Percentiles rank a stretch among this genome's conserved stretches.
Conservation (phyloP, 2,113 vertebrate genomes). For the Indicator indicator region DNA sequence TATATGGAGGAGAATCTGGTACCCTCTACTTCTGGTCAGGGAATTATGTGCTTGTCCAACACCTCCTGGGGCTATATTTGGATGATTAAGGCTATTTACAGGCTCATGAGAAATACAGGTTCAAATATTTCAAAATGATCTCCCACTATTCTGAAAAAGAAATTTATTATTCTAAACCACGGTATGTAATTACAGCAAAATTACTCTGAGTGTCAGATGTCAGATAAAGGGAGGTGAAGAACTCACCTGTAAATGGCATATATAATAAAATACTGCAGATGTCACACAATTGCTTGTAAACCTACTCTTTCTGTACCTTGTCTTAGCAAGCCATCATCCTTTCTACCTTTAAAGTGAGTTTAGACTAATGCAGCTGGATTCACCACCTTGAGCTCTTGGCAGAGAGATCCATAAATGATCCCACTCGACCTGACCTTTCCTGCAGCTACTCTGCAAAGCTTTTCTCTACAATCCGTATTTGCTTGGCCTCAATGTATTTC, state of each 20-base stretch:
- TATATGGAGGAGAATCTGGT: background rate
- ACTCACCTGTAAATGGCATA: background rate
- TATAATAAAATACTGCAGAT: background rate
- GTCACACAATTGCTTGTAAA: background rate
- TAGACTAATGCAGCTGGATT: background rate
- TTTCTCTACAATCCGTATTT: background rate
- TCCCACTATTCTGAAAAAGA: background rate
- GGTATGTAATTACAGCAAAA: background rate
- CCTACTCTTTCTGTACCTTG: background rate
- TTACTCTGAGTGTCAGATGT: background rate
- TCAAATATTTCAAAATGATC: background rate
- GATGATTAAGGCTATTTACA: background rate
- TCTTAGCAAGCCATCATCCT: background rate
- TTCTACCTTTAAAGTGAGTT: background rate
- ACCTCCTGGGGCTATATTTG: too few relatives aligned
- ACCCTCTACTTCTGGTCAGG: background rate
- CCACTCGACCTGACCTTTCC: background rate
- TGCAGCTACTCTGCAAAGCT: background rate
- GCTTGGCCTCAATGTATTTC: background rate
- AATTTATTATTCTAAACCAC: background rate
- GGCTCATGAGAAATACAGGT: background rate
- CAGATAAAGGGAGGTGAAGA: background rate
- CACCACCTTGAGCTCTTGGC: background rate
- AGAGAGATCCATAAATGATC: background rate
- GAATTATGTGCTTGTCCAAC: background rate